A percentile compares a stretch with the other conserved stretches of the same genome.
These are phyloP conservation scores for Rhopalosiphum maidis DNA, from an alignment of 1,140 invertebrate genomes.

Conservation along the genomic window DNA sequence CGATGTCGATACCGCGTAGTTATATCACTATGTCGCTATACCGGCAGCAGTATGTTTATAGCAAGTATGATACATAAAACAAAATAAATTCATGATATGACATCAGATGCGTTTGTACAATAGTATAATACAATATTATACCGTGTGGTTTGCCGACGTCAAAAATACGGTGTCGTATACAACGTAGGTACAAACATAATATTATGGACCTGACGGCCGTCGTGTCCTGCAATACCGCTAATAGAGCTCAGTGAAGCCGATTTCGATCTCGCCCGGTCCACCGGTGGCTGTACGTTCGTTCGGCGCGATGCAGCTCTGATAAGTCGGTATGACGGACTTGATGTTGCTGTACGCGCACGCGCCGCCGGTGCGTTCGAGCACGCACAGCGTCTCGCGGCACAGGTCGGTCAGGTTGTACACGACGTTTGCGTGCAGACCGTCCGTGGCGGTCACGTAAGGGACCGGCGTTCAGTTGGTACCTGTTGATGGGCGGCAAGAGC, in stretches of 20 bases:
- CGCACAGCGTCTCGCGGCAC: background rate
- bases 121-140: no score
- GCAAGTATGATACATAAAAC: no score
- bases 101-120: no score
- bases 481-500: background rate
- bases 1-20: no score
- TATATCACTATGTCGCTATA: no score
- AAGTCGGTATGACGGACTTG: background rate
- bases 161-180: no score
- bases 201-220: background rate
- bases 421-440: background rate
- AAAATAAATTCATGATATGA: no score
- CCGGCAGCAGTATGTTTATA: no score
- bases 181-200: no score
- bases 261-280: no score
- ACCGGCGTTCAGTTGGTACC: background rate
- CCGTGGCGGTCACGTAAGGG: background rate
- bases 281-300: background rate
- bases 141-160: no score
- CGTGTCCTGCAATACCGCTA: background rate
- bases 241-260: background rate
- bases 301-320: background rate
- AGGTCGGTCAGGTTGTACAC: background rate
- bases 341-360: background rate
- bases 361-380: background rate